Base-by-base conservation (phyloP, 2,888 invertebrate species). In the Carabus problematicus region DNA sequence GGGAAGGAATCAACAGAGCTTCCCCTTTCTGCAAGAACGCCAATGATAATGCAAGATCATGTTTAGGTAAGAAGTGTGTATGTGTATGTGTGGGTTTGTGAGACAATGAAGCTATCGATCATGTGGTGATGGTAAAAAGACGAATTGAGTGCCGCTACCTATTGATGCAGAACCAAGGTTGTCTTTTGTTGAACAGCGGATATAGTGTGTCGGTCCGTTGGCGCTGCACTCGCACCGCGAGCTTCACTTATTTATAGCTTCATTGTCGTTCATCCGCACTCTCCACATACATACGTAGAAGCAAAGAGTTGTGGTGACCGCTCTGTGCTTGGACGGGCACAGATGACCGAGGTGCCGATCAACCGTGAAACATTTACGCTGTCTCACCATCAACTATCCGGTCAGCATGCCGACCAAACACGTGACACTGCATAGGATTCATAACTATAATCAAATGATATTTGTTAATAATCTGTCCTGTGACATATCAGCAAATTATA, bases 91-190 rank as follows among this genome's bases (percentile, higher is more conserved):
- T 29, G 2, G 29, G 6, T 3, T 29, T 29, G 29, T 40, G 62
- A 69, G 69, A 69, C 69, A 69, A 69, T 69, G 69, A 69, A 69
- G 69, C 69, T 54, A 69, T 69, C 69, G 55, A 69, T 69, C 69
- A 69, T 56, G 40, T 45, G 69, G 19, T 42, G 29, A 68, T 68
- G 61, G 56, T 62, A 69, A 69, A 69, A 69, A 69, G 69, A 69
- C 69, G 69, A 69, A 69, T 69, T 69, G 69, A 69, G 69, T 69
- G 62, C 62, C 62, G 69, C 69, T 69, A 69, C 62, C 69, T 69
- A 69, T 69, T 69, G 69, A 69, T 69, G 69, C 69, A 69, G 69
- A 69, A 69, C 69, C 69, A 69, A 69, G 69, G 69, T 69, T 69
- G 69, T 69, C 69, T 69, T 69, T 69, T 69, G 69, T 69, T 69